Conservation (phyloP, 2,113 vertebrate species). For the Dermatemys mawii region DNA sequence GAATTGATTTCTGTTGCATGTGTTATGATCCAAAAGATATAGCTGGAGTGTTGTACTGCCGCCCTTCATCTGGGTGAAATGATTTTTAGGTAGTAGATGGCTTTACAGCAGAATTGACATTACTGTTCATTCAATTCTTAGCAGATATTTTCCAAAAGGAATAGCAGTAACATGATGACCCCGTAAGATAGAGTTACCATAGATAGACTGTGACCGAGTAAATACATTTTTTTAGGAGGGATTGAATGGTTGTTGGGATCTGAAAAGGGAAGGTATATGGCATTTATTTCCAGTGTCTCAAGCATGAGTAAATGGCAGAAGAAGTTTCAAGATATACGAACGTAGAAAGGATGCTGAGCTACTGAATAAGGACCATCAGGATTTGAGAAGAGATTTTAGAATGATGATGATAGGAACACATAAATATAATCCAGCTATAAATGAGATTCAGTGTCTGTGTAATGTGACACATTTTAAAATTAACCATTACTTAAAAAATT, state of each 20-base stretch:
- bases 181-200: background rate
- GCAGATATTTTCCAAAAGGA: background rate
- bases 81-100: background rate
- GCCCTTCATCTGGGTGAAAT: background rate
- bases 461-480: background rate
- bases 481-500: background rate
- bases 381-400: background rate
- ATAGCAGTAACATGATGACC: background rate
- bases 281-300: background rate
- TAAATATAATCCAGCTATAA: background rate
- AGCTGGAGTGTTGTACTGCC: background rate
- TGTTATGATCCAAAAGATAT: background rate
- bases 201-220: background rate
- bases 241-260: background rate
- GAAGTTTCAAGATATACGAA: background rate
- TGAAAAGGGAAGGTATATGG: background rate
- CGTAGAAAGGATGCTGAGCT: rapidly evolving
- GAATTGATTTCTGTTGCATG: background rate
- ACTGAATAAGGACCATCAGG: background rate
- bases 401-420: background rate
- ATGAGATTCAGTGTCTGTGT: background rate
- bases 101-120: background rate
- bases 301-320: background rate
- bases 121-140: background rate
- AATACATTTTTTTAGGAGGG: background rate